phyloP scores from a whole-genome alignment of 2,797 vertebrate species.

The Gorsachius magnificus region DNA sequence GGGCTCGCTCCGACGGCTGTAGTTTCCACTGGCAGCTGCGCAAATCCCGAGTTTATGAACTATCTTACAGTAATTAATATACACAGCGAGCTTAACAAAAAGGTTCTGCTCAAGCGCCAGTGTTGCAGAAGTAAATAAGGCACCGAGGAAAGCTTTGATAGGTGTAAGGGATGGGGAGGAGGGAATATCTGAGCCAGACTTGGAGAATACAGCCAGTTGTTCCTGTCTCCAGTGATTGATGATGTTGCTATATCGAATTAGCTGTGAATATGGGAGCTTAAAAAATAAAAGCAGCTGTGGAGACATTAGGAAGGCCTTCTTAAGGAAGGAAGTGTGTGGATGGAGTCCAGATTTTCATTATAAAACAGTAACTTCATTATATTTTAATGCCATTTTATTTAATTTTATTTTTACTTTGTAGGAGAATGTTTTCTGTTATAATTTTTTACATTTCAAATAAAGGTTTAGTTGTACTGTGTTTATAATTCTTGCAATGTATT shows the following conservation, averaged over 20 bases:
- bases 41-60: background rate
- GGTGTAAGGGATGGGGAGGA: background rate
- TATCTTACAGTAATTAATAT: conserved; percentile 5
- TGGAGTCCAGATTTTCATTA: conserved; percentile 78
- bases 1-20: background rate
- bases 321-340: conserved; percentile 70
- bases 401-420: conserved; percentile 48
- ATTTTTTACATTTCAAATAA: conserved; percentile 54
- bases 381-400: conserved; percentile 48
- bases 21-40: background rate
- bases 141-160: conserved; percentile 2
- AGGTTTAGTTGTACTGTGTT: background rate
- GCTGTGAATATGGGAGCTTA: conserved; percentile 77
- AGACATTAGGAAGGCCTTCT: conserved; percentile 64
- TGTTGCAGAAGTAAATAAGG: background rate
- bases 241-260: conserved; percentile 81
- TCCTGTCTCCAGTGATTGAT: conserved; percentile 78
- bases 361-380: conserved; percentile 55
- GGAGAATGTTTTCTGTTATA: conserved; percentile 23
- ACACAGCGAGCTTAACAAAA: conserved; percentile 7
- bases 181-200: conserved; percentile 5
- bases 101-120: background rate
- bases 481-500: conserved; percentile 11
- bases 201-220: conserved; percentile 29
- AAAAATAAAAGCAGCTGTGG: conserved; percentile 72